Evolutionary conservation across 1,140 invertebrate species (phyloP).

Genomic region (Drosophila guanche): DNA sequence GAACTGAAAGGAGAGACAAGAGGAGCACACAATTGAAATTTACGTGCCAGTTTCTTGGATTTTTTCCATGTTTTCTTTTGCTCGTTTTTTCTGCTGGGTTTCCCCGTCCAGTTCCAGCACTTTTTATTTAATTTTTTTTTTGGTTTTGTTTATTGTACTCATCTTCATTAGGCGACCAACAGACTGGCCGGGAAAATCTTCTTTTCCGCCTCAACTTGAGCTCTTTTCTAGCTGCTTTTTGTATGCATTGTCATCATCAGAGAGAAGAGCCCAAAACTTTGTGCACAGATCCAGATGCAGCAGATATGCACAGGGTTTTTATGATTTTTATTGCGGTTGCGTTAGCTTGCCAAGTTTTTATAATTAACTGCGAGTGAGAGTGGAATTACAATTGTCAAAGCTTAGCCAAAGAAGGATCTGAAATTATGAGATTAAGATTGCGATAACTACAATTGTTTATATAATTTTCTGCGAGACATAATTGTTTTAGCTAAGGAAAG

Average conservation of each 20-base stretch:
- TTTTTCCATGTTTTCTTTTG: constrained; percentile 57
- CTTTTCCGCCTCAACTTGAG: constrained; percentile 43
- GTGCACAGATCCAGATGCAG: constrained; percentile 1
- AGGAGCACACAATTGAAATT: constrained; percentile 74
- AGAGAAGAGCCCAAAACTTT: constrained; percentile 6
- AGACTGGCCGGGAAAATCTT: constrained; percentile 37
- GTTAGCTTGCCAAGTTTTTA: constrained; percentile 5
- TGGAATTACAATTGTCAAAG: constrained; percentile 1
- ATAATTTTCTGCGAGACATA: too few species aligned
- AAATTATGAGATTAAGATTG: too few species aligned
- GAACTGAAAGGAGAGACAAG: constrained; percentile 26
- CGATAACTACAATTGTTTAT: too few species aligned
- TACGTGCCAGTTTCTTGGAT: constrained; percentile 61
- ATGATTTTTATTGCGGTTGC: neutral
- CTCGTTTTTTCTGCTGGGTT: constrained; percentile 8
- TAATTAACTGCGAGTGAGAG: constrained; percentile 35
- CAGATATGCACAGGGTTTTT: neutral
- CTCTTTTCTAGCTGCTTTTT: constrained; percentile 38
- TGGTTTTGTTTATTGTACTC: constrained; percentile 37
- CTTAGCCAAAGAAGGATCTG: neutral
- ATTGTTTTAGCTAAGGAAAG: too few species aligned
- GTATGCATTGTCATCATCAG: constrained; percentile 40
- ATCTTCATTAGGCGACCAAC: constrained; percentile 57
- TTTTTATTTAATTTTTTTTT: constrained; percentile 10
- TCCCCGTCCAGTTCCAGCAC: neutral